These are phyloP conservation scores for Pomacea canaliculata DNA, from an alignment of 2,888 invertebrate genomes.

Conservation along the genomic window DNA sequence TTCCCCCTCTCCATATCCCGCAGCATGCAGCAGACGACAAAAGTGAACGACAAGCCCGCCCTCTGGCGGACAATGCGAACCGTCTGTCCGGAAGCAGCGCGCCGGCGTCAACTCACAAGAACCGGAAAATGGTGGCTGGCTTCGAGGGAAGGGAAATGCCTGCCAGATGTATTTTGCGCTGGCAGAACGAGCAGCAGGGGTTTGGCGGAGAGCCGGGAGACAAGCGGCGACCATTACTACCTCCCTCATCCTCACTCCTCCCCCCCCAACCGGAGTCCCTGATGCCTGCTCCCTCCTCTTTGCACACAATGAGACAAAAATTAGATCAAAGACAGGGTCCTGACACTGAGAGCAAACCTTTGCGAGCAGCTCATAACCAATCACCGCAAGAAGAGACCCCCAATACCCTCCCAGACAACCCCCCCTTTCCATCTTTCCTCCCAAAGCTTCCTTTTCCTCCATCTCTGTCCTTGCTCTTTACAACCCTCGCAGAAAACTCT, in stretches of 20 bases:
- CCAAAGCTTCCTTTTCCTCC: no score
- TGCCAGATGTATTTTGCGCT: constrained; percentile 24
- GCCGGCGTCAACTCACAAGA: constrained; percentile 3
- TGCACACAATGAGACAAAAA: constrained; percentile 26
- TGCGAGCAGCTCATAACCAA: no score
- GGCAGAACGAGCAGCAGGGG: background rate
- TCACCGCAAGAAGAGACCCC: no score
- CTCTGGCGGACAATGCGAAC: constrained; percentile 21
- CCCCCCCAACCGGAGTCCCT: no score
- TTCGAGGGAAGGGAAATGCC: constrained; percentile 10
- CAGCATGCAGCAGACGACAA: constrained; percentile 14
- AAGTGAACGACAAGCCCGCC: constrained; percentile 15
- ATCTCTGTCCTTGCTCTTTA: no score
- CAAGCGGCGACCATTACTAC: constrained; percentile 19
- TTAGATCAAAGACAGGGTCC: constrained; percentile 28
- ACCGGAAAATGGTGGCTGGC: constrained; percentile 21
- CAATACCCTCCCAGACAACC: no score
- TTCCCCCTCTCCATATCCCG: background rate
- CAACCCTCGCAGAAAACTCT: background rate
- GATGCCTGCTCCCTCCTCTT: no score
- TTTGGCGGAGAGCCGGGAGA: constrained; percentile 3
- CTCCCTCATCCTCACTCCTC: no score
- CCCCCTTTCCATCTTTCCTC: no score
- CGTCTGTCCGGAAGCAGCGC: constrained; percentile 21
- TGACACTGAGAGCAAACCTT: constrained; percentile 15